Conservation (phyloP, 2,113 vertebrate genomes). For the Corapipo altera region DNA sequence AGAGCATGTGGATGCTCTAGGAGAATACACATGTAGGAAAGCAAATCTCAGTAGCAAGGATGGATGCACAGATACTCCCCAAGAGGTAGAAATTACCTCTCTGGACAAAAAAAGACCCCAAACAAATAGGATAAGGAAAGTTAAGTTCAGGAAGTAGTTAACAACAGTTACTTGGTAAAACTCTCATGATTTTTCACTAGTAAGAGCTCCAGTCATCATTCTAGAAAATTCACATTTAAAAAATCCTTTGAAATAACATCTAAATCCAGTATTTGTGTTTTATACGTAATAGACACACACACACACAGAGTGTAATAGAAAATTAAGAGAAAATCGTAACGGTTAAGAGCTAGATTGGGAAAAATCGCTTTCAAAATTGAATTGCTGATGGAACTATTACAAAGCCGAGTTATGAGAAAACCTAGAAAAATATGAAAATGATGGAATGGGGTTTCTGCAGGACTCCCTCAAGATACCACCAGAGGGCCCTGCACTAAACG, state of each 20-base stretch:
- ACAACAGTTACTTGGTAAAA: background rate
- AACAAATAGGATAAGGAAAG: background rate
- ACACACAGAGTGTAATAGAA: background rate
- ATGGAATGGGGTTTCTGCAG: background rate
- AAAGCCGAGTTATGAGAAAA: background rate
- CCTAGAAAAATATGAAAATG: background rate
- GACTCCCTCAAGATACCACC: background rate
- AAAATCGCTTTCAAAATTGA: background rate
- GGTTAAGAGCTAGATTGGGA: background rate
- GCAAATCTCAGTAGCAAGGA: background rate
- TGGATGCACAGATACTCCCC: background rate
- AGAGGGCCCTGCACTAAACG: constrained; percentile 34
- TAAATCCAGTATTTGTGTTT: background rate
- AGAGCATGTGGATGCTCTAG: background rate
- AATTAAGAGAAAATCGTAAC: background rate
- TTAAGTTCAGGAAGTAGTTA: background rate
- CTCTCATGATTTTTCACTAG: background rate
- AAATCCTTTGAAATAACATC: background rate
- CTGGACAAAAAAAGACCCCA: background rate
- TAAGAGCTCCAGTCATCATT: background rate
- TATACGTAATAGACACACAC: background rate
- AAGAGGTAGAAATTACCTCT: background rate
- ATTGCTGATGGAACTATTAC: background rate
- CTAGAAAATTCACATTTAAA: background rate
- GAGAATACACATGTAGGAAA: background rate